Evolutionary conservation across 23 tunicate species (phyloP), one percentile per base, ranked within the genome.

Genomic region (Halocynthia aurantium): DNA sequence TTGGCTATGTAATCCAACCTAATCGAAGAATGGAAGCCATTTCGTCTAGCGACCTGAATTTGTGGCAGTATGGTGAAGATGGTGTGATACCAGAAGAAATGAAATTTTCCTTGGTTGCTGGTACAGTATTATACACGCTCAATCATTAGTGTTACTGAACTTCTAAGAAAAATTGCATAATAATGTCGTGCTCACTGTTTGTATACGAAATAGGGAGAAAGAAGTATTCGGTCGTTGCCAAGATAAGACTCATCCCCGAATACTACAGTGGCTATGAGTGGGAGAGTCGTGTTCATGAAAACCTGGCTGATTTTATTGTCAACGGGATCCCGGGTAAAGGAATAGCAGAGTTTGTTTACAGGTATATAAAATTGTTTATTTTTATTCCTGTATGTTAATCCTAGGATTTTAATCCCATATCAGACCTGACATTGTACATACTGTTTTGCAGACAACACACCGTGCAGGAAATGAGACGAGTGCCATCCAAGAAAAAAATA

Each of bases 41-140:
- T 8, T 50, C 69, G 15, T 18, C 52, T 5, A 40, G 55, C 21
- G 80, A 73, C 55, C 54, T 82, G 7, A 22, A 52, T 12, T 31
- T 82, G 62, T 73, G 80, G 72, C 19, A 63, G 50, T 61, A 73
- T 63, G 86, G 86, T 0, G 86, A 82, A 74, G 74, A 82, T 13
- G 86, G 80, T 8, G 17, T 31, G 21, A 74, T 82, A 50, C 86
- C 80, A 8, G 56, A 44, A 10, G 62, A 76, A 10, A 7, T 82
- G 8, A 52, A 57, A 11, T 82, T 73, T 80, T 73, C 73, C 69
- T 80, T 82, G 12, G 40, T 22, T 2, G 72, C 86, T 73, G 86
- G 86, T 82, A 22, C 44, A 31, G 44, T 31, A 31, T 31, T 31
- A 31, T 31, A 31, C 4, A 31, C 4, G 44, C 44, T 31, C 44